Conservation (phyloP, 2,797 vertebrate genomes). For the Prionace glauca region DNA sequence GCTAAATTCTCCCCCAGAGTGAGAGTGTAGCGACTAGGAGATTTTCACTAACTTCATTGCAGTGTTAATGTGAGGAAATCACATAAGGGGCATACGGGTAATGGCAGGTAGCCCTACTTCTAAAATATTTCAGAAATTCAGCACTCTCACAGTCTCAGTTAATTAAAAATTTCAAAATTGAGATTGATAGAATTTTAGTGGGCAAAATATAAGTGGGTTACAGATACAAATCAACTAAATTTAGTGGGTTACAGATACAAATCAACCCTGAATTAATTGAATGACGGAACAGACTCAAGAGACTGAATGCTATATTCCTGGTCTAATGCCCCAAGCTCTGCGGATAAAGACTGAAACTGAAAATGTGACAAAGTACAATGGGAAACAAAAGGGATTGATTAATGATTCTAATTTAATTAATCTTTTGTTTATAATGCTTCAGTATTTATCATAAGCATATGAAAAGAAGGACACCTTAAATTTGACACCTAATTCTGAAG, state of each 20-base stretch:
- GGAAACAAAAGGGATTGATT: constrained; percentile 11
- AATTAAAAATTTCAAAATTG: background rate
- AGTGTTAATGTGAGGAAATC: background rate
- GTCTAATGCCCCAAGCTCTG: background rate
- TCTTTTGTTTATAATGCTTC: background rate
- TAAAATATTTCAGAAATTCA: background rate
- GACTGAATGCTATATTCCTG: background rate
- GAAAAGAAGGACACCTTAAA: background rate
- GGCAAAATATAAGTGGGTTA: background rate
- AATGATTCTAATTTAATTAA: background rate
- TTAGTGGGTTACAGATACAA: background rate
- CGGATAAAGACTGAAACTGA: background rate
- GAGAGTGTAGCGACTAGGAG: too few relatives aligned
- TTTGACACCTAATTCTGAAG: constrained; percentile 7
- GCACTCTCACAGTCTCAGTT: background rate
- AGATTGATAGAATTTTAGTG: background rate
- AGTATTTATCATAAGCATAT: background rate
- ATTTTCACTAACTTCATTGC: background rate
- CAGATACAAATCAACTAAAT: background rate
- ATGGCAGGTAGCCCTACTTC: background rate
- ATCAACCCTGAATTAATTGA: background rate
- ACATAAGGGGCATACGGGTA: background rate
- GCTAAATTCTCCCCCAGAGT: too few relatives aligned
- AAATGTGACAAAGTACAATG: constrained; percentile 1
- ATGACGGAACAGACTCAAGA: background rate